These are phyloP conservation scores for Orcinus orca DNA, from an alignment of 2,113 vertebrate species.

Conservation along the genomic window DNA sequence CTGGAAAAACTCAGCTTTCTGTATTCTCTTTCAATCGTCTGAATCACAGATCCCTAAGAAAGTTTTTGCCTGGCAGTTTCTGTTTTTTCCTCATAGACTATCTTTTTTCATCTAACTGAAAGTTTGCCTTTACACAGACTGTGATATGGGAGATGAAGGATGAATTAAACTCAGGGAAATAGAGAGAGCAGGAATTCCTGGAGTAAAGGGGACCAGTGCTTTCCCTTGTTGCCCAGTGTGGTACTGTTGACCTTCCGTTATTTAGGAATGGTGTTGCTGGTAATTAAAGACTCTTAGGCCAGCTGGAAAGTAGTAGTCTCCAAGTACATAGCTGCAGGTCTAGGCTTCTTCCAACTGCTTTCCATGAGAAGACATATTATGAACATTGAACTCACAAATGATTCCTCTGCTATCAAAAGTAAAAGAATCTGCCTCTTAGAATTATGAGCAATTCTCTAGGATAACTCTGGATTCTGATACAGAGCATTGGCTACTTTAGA, in stretches of 20 bases:
- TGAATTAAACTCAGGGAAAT: not conserved
- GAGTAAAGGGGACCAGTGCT: not conserved
- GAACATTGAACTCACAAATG: not conserved
- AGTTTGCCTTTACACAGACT: constrained; percentile 28
- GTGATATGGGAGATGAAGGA: not conserved
- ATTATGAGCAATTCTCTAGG: not conserved
- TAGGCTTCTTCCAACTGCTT: not conserved
- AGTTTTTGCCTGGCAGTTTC: constrained; percentile 42
- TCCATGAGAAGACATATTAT: not conserved
- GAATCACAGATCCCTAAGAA: constrained; percentile 43
- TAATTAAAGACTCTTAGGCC: not conserved
- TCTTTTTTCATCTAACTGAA: constrained; percentile 40
- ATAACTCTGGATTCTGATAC: not conserved
- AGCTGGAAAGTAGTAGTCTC: not conserved
- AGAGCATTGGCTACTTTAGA: constrained; percentile 11
- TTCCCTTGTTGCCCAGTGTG: not conserved
- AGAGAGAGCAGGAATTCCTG: not conserved
- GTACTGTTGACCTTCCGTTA: not conserved
- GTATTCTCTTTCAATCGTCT: constrained; percentile 56
- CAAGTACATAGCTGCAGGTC: not conserved
- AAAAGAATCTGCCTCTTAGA: not conserved
- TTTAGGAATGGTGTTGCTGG: not conserved
- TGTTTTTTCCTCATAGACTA: not conserved
- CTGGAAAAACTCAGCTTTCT: constrained; percentile 64
- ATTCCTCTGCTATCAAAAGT: constrained; percentile 7